Evolutionary conservation across 2,888 invertebrate genomes (phyloP), one percentile per base, ranked within the genome.

Genomic region (Dolichomitus sp.): DNA sequence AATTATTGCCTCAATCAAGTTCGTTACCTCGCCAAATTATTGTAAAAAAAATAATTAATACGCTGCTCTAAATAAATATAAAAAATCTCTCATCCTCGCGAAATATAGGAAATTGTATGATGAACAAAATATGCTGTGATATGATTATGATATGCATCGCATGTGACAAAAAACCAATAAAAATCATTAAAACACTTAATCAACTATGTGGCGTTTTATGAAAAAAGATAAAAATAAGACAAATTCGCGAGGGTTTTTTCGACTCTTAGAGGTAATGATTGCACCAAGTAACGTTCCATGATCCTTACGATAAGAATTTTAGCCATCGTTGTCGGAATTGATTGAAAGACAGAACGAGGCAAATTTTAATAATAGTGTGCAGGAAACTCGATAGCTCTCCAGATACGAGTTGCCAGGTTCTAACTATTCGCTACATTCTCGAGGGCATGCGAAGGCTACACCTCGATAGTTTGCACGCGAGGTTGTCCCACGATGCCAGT

Each of bases 281-380:
- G 9, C 17, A 42, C 40, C 42, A 42, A 42, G 42, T 42, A 57
- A 70, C 54, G 11, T 66, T 75, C 33, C 45, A 66, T 33, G 19
- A 65, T 76, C 23, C 57, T 70, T 19, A 19, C 40, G 30, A 4
- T 57, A 81, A 19, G 23, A 17, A 80, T 52, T 48, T 27, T n/a
- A 23, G 40, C 23, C 61, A 52, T 33, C 42, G 17, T 59, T 23
- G 57, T 57, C 40, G 57, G 7, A 27, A 27, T 33, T 33, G 1
- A 30, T 23, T 52, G 40, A 75, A n/a, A 68, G 61, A 61, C 50
- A 63, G n/a, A 78, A 19, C 50, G 52, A 73, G 79, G 66, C 65
- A 37, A 14, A 33, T 61, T 17, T 30, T 19, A 23, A 69, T 52
- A 57, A 54, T 70, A 59, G 33, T 59, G 37, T 37, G 59, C 33